These are phyloP conservation scores for Chaunax sp. DNA, from an alignment of 2,797 vertebrate species.

Conservation along the genomic window DNA sequence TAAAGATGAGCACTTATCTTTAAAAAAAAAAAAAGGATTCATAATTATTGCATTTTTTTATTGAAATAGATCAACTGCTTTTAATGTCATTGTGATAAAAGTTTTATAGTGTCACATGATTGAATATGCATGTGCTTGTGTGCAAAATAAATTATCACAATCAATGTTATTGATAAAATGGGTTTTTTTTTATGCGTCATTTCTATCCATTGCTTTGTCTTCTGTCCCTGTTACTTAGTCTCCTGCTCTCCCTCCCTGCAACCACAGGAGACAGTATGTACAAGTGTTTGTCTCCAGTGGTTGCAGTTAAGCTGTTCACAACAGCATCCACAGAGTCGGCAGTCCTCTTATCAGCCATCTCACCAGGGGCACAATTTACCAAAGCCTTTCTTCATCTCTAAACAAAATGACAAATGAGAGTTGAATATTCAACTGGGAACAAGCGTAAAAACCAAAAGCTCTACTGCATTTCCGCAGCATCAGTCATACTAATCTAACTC, in stretches of 20 bases:
- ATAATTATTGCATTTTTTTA: too few species aligned
- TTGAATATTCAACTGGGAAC: not conserved
- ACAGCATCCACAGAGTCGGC: slow-evolving; percentile 4
- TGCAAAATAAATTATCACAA: not conserved
- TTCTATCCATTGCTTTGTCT: not conserved
- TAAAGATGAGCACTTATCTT: too few species aligned
- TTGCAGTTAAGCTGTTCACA: slow-evolving; percentile 17
- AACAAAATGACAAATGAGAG: not conserved
- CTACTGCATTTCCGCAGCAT: too few species aligned
- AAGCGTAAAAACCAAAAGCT: not conserved
- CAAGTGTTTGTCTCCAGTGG: slow-evolving; percentile 7
- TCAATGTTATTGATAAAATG: not conserved
- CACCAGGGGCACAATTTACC: not conserved
- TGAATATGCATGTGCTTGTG: not conserved
- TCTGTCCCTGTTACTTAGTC: not conserved
- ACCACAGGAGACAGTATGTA: slow-evolving; percentile 11
- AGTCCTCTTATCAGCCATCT: not conserved
- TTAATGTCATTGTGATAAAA: too few species aligned
- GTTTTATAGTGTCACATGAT: not conserved
- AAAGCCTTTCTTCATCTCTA: slow-evolving; percentile 4
- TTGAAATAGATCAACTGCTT: too few species aligned
- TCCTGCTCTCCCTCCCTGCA: not conserved
- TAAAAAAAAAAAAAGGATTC: too few species aligned
- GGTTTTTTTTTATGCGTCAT: not conserved
- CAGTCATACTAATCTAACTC: not conserved